phyloP scores from a whole-genome alignment of 1,140 invertebrate species.

The Brachystomella parvula region DNA sequence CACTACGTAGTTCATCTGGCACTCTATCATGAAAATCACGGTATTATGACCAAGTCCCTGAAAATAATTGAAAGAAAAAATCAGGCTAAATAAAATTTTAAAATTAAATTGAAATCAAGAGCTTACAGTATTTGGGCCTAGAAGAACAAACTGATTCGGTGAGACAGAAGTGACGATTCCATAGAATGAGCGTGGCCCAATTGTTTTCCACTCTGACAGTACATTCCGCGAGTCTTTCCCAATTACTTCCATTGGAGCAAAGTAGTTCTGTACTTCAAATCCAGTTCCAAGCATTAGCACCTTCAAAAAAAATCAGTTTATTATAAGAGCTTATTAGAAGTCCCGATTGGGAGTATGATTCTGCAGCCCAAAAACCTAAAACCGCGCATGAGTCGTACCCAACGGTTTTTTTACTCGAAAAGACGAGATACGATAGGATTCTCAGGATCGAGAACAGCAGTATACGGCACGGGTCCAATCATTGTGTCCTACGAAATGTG shows the following conservation, averaged over 20 bases:
- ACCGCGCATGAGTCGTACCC: no score
- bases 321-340: neutral
- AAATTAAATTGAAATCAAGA: neutral
- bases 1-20: constrained; percentile 23
- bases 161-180: neutral
- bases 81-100: neutral
- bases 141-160: constrained; percentile 19
- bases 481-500: no score
- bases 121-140: constrained; percentile 15
- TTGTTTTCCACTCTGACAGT: constrained; percentile 14
- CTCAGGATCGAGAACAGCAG: no score
- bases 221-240: constrained; percentile 12
- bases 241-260: constrained; percentile 17
- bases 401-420: no score
- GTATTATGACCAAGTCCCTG: constrained; percentile 24
- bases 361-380: neutral
- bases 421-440: no score
- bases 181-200: constrained; percentile 5
- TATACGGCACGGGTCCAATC: no score
- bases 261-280: constrained; percentile 19
- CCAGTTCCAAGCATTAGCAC: constrained; percentile 19
- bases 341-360: neutral
- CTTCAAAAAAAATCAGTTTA: no score
- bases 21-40: constrained; percentile 32
- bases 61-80: neutral